Conservation (phyloP, 2,888 invertebrate genomes). For the Thymelicus lineola region DNA sequence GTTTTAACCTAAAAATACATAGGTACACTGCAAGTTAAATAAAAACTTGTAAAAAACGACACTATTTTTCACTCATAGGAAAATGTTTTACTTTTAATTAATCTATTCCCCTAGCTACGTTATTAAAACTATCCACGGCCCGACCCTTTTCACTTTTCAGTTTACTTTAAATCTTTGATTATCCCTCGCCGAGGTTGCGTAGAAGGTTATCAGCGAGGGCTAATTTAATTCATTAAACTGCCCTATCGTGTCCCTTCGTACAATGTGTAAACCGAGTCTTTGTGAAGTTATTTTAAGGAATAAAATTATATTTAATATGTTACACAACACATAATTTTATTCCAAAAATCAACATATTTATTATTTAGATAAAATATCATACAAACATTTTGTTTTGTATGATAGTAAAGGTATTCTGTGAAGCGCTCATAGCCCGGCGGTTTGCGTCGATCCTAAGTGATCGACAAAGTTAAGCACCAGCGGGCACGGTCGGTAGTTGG, state of each 20-base stretch:
- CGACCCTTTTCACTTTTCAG: conserved; percentile 55
- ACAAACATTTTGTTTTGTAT: no score
- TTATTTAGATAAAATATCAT: no score
- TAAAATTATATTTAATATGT: conserved; percentile 7
- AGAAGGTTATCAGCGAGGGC: conserved; percentile 77
- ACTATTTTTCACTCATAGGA: no score
- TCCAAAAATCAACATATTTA: no score
- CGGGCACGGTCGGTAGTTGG: no score
- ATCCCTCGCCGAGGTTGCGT: conserved; percentile 64
- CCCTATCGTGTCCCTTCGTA: conserved; percentile 73
- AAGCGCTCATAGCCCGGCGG: no score
- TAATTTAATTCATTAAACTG: conserved; percentile 82
- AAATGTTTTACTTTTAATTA: not conserved
- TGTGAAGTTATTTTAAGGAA: conserved; percentile 67
- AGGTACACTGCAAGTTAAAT: no score
- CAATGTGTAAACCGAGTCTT: conserved; percentile 65
- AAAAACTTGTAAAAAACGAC: no score
- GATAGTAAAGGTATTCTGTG: no score
- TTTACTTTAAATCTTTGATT: conserved; percentile 48
- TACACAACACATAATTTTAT: not conserved
- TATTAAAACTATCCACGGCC: conserved; percentile 13
- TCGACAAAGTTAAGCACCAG: no score
- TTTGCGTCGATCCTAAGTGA: no score
- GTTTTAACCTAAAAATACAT: no score
- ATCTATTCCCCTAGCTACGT: not conserved